phyloP scores from a whole-genome alignment of 2,888 invertebrate species.

The Nemotelus pantherinus region DNA sequence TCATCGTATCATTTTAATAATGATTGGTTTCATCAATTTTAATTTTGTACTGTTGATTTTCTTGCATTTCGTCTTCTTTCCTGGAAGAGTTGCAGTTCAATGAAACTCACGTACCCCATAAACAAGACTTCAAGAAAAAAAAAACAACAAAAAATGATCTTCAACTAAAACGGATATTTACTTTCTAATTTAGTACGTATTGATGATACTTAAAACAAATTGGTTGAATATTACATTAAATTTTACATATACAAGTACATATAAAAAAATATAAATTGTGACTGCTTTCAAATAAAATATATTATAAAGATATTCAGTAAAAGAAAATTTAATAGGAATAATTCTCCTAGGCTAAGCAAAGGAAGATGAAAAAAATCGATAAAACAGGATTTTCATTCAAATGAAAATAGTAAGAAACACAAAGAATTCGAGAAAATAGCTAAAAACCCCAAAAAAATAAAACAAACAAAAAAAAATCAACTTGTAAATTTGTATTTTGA shows the following conservation, averaged over 20 bases:
- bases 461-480: constrained; percentile 31
- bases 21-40: background rate
- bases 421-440: background rate
- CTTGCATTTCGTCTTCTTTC: constrained; percentile 29
- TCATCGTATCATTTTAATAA: background rate
- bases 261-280: constrained; percentile 40
- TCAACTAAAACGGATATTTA: constrained; percentile 24
- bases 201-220: constrained; percentile 14
- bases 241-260: constrained; percentile 12
- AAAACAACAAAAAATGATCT: constrained; percentile 34
- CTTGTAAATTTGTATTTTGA: constrained; percentile 50
- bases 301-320: constrained; percentile 38
- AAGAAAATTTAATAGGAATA: constrained; percentile 18
- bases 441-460: constrained; percentile 19
- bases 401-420: constrained; percentile 38
- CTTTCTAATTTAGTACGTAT: constrained; percentile 29
- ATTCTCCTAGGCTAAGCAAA: constrained; percentile 4
- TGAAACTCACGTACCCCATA: constrained; percentile 1
- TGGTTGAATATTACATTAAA: constrained; percentile 37
- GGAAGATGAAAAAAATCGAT: constrained; percentile 12
- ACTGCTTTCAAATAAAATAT: constrained; percentile 44
- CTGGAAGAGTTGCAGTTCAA: constrained; percentile 37
- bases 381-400: constrained; percentile 34
- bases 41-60: constrained; percentile 4
- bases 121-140: constrained; percentile 1